Evolutionary conservation across 2,888 invertebrate genomes (phyloP).

Genomic region (Ophion costatus): DNA sequence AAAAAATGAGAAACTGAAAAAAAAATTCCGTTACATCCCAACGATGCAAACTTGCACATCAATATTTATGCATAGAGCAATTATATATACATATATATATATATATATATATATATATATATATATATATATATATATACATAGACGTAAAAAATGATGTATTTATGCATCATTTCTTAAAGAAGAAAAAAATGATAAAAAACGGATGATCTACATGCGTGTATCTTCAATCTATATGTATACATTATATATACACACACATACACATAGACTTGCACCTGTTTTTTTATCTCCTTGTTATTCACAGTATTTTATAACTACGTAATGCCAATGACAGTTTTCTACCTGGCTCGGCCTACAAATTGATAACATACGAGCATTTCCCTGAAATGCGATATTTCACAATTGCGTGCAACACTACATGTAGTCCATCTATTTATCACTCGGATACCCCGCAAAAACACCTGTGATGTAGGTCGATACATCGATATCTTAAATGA

Average conservation of each 20-base stretch:
- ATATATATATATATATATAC: background rate
- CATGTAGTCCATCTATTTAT: background rate
- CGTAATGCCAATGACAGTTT: background rate
- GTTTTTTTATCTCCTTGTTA: background rate
- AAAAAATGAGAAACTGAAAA: no score
- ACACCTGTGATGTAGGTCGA: background rate
- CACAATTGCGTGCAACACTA: background rate
- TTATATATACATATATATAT: background rate
- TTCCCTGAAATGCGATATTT: background rate
- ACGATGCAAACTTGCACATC: no score
- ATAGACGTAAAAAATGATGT: background rate
- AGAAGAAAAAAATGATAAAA: no score
- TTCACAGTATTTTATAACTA: background rate
- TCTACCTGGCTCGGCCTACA: background rate
- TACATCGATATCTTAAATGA: no score
- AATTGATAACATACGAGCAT: background rate
- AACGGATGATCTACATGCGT: background rate
- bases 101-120: background rate
- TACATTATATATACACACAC: no score
- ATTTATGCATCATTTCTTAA: background rate
- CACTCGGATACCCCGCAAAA: background rate
- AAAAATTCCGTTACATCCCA: no score
- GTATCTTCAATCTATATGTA: background rate
- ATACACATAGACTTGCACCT: background rate
- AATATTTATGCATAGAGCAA: background rate